A percentile compares a stretch with the other conserved stretches of the same genome.
These are phyloP conservation scores for Ceratina calcarata DNA, from an alignment of 1,140 invertebrate species.

Conservation along the genomic window DNA sequence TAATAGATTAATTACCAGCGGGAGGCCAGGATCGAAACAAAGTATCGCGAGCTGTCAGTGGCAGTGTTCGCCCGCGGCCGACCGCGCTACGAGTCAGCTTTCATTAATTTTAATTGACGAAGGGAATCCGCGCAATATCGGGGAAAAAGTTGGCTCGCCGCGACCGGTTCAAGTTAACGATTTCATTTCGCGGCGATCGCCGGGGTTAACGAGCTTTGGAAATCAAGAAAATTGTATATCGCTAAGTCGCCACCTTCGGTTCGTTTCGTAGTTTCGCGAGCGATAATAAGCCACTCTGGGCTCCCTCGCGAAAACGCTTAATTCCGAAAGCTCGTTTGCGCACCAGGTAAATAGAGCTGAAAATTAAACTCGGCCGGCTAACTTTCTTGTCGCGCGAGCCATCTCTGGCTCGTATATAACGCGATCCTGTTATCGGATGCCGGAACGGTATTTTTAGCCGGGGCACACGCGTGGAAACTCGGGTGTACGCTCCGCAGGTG, in stretches of 20 bases:
- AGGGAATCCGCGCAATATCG: slow-evolving; percentile 22
- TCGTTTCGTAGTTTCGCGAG: background rate
- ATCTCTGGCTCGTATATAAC: slow-evolving; percentile 23
- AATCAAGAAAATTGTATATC: slow-evolving; percentile 46
- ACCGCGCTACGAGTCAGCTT: slow-evolving; percentile 3
- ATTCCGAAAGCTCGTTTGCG: slow-evolving; percentile 29
- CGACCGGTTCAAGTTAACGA: background rate
- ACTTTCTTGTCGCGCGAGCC: slow-evolving; percentile 32
- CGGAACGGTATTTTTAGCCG: slow-evolving; percentile 23
- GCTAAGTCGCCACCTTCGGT: background rate
- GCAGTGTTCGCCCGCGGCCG: background rate
- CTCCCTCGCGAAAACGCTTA: slow-evolving; percentile 15
- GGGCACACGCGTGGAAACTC: slow-evolving; percentile 13
- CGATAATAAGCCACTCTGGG: background rate
- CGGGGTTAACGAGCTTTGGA: slow-evolving; percentile 38
- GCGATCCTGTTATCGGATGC: slow-evolving; percentile 40
- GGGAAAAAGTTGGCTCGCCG: background rate
- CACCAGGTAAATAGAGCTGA: slow-evolving; percentile 31
- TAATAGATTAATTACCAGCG: slow-evolving; percentile 19
- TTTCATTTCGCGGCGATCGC: slow-evolving; percentile 46
- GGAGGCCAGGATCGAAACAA: slow-evolving; percentile 2
- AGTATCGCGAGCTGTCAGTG: slow-evolving; percentile 23
- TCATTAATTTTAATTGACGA: slow-evolving; percentile 51
- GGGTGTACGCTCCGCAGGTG: slow-evolving; percentile 1
- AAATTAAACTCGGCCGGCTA: slow-evolving; percentile 34